Evolutionary conservation across 2,888 invertebrate species (phyloP).

Genomic region (Tipula helvola): DNA sequence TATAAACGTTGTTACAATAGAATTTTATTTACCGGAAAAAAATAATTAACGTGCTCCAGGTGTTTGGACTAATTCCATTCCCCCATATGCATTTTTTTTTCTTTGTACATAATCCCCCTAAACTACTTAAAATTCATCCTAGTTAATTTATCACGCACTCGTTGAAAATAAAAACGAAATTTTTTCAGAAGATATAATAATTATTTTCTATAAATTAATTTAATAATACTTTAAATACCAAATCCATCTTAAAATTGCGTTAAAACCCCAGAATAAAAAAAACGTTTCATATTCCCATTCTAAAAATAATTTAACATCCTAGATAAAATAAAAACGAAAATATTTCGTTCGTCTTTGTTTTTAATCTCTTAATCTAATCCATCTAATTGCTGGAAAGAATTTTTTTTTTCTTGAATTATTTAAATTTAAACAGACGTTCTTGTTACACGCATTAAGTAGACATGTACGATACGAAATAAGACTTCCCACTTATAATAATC

Average conservation of each 20-base stretch:
- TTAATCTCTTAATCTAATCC: background rate
- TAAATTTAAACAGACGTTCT: background rate
- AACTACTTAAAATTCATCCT: background rate
- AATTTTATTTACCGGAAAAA: background rate
- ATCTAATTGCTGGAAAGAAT: background rate
- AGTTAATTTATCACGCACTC: background rate
- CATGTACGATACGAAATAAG: background rate
- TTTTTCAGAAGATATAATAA: background rate
- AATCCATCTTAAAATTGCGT: background rate
- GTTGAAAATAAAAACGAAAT: background rate
- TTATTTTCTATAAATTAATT: background rate
- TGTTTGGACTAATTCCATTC: background rate
- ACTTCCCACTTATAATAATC: background rate
- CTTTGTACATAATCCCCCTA: background rate
- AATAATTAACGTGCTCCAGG: background rate
- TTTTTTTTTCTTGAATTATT: background rate
- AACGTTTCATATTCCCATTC: background rate
- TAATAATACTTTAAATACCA: background rate
- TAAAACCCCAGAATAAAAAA: background rate
- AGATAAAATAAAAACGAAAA: background rate
- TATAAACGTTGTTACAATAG: background rate
- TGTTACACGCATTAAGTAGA: background rate
- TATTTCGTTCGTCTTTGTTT: background rate
- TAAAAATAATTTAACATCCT: background rate
- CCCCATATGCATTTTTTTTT: background rate